Conservation (phyloP, 1,140 invertebrate genomes). For the Hesperophylax magnus region DNA sequence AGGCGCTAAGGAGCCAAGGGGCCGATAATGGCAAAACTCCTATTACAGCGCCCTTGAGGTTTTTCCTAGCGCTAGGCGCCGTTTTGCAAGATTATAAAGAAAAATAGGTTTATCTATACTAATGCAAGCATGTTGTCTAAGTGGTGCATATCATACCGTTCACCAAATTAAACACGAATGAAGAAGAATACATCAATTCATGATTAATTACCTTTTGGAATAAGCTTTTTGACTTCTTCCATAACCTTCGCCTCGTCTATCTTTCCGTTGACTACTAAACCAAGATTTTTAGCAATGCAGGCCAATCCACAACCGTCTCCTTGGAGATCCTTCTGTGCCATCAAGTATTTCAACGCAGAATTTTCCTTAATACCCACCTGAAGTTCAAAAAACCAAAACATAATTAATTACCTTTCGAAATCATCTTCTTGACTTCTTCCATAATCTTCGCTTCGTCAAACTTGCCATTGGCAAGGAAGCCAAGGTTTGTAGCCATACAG, state of each 20-base stretch:
- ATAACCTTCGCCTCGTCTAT: slow-evolving; percentile 30
- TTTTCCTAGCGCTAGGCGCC: too few relatives aligned
- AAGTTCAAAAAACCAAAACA: not conserved
- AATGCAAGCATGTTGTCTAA: too few relatives aligned
- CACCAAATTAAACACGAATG: too few relatives aligned
- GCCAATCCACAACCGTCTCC: slow-evolving; percentile 25
- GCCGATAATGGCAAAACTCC: too few relatives aligned
- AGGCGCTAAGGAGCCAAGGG: too few relatives aligned
- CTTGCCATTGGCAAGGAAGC: slow-evolving; percentile 1
- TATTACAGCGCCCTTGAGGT: too few relatives aligned
- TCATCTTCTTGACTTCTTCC: not conserved
- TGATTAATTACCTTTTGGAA: slow-evolving; percentile 4
- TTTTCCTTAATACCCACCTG: slow-evolving; percentile 1
- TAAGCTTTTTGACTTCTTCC: not conserved
- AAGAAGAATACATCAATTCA: too few relatives aligned
- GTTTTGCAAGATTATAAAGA: too few relatives aligned
- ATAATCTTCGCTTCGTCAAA: slow-evolving; percentile 27
- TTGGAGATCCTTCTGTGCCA: not conserved
- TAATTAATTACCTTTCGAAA: not conserved
- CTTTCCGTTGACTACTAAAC: not conserved
- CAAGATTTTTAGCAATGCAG: slow-evolving; percentile 22
- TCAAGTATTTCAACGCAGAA: not conserved
- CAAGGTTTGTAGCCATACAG: slow-evolving; percentile 14
- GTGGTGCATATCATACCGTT: too few relatives aligned
- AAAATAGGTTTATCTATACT: too few relatives aligned